Conservation (phyloP, 1,140 invertebrate genomes). For the Periplaneta americana region DNA sequence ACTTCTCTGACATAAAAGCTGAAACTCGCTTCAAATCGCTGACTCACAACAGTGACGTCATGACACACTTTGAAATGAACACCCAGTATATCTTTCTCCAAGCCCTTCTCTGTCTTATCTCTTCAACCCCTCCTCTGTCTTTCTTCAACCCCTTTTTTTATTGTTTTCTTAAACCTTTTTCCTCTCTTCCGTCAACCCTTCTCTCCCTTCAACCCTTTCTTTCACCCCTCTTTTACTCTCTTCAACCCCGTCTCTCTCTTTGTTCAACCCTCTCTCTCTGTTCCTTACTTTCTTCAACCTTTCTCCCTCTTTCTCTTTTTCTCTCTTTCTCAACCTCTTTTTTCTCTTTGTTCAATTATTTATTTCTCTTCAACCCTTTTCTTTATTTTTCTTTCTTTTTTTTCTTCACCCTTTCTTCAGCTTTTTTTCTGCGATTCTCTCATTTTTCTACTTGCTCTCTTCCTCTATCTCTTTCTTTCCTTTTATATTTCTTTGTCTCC, state of each 20-base stretch:
- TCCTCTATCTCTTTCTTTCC: not conserved
- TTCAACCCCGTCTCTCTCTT: not conserved
- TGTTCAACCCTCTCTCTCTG: not conserved
- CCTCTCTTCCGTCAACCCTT: not conserved
- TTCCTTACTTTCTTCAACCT: not conserved
- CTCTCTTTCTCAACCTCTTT: too few relatives aligned
- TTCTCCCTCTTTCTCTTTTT: not conserved
- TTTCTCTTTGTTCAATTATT: not conserved
- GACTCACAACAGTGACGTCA: too few relatives aligned
- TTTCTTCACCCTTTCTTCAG: not conserved
- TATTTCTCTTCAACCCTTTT: not conserved
- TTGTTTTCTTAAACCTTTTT: not conserved
- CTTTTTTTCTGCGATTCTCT: not conserved
- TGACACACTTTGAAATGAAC: too few relatives aligned
- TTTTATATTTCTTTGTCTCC: not conserved
- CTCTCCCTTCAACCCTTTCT: not conserved
- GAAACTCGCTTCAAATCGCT: too few relatives aligned
- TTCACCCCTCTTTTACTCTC: not conserved
- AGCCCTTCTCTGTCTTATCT: too few relatives aligned
- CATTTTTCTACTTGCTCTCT: not conserved
- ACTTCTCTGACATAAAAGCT: too few relatives aligned
- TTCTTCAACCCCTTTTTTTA: not conserved
- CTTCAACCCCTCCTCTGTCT: not conserved
- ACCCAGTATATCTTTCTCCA: not conserved
- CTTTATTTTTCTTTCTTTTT: not conserved